Percentiles rank a stretch among this genome's conserved stretches.
Evolutionary conservation across 1,140 invertebrate species (phyloP).

Genomic region (Popillia japonica): DNA sequence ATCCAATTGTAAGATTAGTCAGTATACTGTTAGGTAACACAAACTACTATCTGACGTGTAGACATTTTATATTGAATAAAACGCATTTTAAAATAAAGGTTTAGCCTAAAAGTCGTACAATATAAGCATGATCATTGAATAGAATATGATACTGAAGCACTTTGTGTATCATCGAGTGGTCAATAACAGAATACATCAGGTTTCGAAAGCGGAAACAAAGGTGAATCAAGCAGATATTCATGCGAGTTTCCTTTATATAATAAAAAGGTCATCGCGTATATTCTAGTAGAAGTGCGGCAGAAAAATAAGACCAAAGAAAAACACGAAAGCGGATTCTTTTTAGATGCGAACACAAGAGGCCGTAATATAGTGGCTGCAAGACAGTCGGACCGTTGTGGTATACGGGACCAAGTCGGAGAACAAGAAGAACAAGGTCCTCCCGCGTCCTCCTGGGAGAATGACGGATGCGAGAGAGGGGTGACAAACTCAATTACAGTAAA

Average conservation of each 20-base stretch:
- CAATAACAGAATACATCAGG: constrained; percentile 15
- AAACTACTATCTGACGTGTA: too few species aligned
- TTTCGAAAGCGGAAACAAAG: constrained; percentile 26
- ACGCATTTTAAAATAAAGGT: not conserved
- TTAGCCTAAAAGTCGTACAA: not conserved
- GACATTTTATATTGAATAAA: not conserved
- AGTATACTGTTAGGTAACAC: not conserved
- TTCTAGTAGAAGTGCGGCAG: not conserved
- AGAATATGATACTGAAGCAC: not conserved
- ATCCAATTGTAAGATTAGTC: too few species aligned
- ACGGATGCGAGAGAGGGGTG: constrained; percentile 49
- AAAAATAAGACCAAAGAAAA: constrained; percentile 37
- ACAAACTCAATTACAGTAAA: constrained; percentile 58
- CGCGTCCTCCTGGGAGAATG: constrained; percentile 49
- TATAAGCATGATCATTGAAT: not conserved
- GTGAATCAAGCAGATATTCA: constrained; percentile 35
- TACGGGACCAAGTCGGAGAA: constrained; percentile 29
- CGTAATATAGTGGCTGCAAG: constrained; percentile 37
- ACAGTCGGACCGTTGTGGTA: not conserved
- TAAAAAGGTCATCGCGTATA: constrained; percentile 34
- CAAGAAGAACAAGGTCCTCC: constrained; percentile 43
- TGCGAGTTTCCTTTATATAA: constrained; percentile 37
- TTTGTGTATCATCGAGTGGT: constrained; percentile 17
- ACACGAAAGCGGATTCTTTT: constrained; percentile 37
- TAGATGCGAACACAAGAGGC: constrained; percentile 39